phyloP scores from a whole-genome alignment of 1,140 invertebrate genomes.

The Hyphantria cunea region DNA sequence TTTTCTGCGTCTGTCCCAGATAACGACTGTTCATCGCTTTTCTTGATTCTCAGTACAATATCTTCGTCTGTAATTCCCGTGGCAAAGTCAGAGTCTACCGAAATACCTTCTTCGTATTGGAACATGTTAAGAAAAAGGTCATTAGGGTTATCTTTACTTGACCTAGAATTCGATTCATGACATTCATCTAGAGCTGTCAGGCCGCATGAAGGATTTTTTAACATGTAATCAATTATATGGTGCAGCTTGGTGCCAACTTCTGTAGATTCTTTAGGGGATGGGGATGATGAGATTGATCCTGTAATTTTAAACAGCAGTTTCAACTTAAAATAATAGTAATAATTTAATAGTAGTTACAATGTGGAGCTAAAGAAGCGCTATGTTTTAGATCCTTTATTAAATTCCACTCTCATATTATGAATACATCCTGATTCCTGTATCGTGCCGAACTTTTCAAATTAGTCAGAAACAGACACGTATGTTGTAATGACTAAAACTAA shows the following conservation, averaged over 20 bases:
- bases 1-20: background rate
- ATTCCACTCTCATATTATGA: too few species aligned
- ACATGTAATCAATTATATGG: slow-evolving; percentile 48
- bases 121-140: slow-evolving; percentile 15
- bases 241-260: slow-evolving; percentile 57
- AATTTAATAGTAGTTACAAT: too few species aligned
- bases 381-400: too few species aligned
- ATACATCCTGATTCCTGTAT: too few species aligned
- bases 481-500: too few species aligned
- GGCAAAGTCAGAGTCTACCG: slow-evolving; percentile 44
- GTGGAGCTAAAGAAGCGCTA: too few species aligned
- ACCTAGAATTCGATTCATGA: slow-evolving; percentile 36
- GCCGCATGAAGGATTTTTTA: slow-evolving; percentile 33
- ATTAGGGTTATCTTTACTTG: slow-evolving; percentile 21
- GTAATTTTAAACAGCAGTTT: slow-evolving; percentile 32
- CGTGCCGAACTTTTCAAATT: too few species aligned
- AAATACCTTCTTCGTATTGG: slow-evolving; percentile 36
- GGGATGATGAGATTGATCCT: slow-evolving; percentile 50
- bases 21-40: background rate
- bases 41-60: background rate
- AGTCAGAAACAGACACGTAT: too few species aligned
- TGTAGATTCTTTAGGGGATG: slow-evolving; percentile 44
- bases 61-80: slow-evolving; percentile 46
- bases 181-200: slow-evolving; percentile 39
- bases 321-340: too few species aligned